These are phyloP conservation scores for Electrophaes corylata DNA, from an alignment of 2,888 invertebrate species.

Conservation along the genomic window DNA sequence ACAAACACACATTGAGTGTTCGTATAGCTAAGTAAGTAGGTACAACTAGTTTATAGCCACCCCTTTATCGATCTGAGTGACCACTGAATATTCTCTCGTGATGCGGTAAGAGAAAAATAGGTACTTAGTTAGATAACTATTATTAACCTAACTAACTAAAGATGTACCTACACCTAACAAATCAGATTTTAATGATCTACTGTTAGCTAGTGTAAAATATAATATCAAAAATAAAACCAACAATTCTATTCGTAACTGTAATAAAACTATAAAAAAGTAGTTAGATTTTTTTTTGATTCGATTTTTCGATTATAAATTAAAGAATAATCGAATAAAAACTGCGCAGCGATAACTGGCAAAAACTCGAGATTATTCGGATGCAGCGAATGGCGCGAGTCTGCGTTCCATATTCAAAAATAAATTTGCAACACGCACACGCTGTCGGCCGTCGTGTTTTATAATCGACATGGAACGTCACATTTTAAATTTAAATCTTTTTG, in stretches of 20 bases:
- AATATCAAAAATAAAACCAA: not conserved
- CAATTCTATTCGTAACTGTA: not conserved
- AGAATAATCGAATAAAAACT: slow-evolving; percentile 13
- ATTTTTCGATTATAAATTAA: too few relatives aligned
- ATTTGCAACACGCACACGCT: slow-evolving; percentile 75
- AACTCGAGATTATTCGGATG: slow-evolving; percentile 69
- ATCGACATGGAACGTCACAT: slow-evolving; percentile 67
- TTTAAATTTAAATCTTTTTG: slow-evolving; percentile 46
- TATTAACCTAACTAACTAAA: too few relatives aligned
- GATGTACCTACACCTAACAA: not conserved
- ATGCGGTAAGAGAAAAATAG: slow-evolving; percentile 7
- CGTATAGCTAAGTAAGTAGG: not conserved
- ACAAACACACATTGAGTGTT: not conserved
- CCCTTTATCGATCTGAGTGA: slow-evolving; percentile 29
- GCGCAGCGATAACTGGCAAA: slow-evolving; percentile 52
- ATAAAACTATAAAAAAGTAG: not conserved
- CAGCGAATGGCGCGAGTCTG: slow-evolving; percentile 80
- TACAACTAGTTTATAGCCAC: slow-evolving; percentile 18
- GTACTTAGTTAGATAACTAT: not conserved
- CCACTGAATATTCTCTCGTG: slow-evolving; percentile 17
- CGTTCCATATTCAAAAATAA: slow-evolving; percentile 84
- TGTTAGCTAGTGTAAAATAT: not conserved
- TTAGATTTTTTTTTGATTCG: not conserved
- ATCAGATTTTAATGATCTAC: not conserved
- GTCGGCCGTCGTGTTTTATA: slow-evolving; percentile 73